A percentile compares a stretch with the other conserved stretches of the same genome.
Evolutionary conservation across 2,888 invertebrate genomes (phyloP).

Genomic region (Lasioglossum villosulum): DNA sequence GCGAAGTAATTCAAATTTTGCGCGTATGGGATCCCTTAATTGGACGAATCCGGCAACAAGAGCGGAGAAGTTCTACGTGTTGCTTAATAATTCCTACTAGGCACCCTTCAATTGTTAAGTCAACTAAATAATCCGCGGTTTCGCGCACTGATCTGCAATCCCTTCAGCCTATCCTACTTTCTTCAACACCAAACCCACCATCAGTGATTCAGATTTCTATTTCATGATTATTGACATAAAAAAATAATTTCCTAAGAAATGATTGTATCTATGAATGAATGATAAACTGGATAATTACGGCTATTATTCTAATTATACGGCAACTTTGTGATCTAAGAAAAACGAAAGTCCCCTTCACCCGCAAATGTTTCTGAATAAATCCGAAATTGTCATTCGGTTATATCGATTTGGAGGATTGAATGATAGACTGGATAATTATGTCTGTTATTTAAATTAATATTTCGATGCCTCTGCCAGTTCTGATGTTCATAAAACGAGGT

Average conservation of each 20-base stretch:
- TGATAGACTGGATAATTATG: too few relatives aligned
- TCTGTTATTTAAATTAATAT: neutral
- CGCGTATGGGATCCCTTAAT: conserved; percentile 58
- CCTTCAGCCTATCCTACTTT: neutral
- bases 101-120: neutral
- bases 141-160: neutral
- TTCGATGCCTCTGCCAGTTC: neutral
- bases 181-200: too few relatives aligned
- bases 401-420: too few relatives aligned
- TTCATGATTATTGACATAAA: too few relatives aligned
- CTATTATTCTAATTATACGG: too few relatives aligned
- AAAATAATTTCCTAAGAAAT: too few relatives aligned
- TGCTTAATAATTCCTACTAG: conserved; percentile 31
- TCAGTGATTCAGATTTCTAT: too few relatives aligned
- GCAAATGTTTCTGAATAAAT: neutral
- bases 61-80: conserved; percentile 1
- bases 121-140: neutral
- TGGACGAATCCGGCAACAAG: conserved; percentile 40
- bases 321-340: too few relatives aligned
- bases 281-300: too few relatives aligned
- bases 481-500: neutral
- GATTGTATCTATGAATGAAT: too few relatives aligned
- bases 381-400: neutral
- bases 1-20: conserved; percentile 63
- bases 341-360: too few relatives aligned